Percentiles rank a stretch among this genome's conserved stretches.
These are phyloP conservation scores for Triplophysa dalaica DNA, from an alignment of 2,113 vertebrate species.

Conservation along the genomic window DNA sequence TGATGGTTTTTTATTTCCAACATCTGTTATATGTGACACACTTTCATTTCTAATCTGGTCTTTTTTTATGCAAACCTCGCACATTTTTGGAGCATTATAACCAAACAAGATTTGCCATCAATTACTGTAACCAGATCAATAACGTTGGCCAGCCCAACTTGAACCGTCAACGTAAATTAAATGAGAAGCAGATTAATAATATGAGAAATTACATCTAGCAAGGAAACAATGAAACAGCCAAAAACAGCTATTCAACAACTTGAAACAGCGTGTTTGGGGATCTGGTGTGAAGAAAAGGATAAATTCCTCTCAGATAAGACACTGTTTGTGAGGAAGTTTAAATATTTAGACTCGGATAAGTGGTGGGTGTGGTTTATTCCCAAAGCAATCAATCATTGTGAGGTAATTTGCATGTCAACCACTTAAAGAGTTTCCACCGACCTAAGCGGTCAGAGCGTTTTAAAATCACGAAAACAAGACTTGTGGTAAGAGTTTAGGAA, in stretches of 20 bases:
- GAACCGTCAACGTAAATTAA: neutral
- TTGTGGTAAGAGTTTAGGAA: conserved; percentile 6
- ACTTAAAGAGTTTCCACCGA: neutral
- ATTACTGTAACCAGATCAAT: conserved; percentile 1
- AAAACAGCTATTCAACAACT: neutral
- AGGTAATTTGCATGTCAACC: neutral
- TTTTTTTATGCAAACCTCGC: neutral
- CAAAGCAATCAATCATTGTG: conserved; percentile 14
- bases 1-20: no score
- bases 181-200: neutral
- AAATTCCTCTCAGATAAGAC: neutral
- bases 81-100: neutral
- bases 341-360: neutral
- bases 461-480: neutral
- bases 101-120: neutral
- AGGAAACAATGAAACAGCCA: neutral
- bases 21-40: no score
- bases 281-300: neutral
- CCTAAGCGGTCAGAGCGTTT: neutral
- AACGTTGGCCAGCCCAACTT: neutral
- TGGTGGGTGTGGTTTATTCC: neutral
- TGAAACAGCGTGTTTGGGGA: neutral
- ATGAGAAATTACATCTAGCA: neutral
- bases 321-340: neutral
- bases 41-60: no score